Base-by-base conservation (phyloP, 2,888 invertebrate species). In the Macaria liturata region DNA sequence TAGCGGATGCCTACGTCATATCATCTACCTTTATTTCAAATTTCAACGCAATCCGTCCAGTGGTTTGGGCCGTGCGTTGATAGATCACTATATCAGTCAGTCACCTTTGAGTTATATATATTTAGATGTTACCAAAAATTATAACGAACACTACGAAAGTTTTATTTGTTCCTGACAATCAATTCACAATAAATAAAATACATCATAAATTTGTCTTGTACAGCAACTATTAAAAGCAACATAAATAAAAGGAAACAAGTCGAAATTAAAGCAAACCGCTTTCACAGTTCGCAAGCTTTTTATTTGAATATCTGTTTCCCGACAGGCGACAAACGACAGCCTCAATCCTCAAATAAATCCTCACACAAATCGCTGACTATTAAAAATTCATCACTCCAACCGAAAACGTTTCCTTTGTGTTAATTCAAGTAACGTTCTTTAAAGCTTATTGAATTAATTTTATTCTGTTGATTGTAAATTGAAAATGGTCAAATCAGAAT, bases 401-500 rank as follows among this genome's bases (percentile, higher is more conserved):
- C 65, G 62, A 64, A 56, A 68, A 70, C 67, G 65, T 60, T 72
- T 75, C 75, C 74, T 76, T 79, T 79, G 71, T 74, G 69, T 69
- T 75, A 76, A 73, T 76, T 72, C 72, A 72, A 75, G 74, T 71
- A 78, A 79, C 78, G 82, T 81, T 85, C 81, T 83, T 81, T 74
- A 75, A 70, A 69, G 73, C 71, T 83, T 80, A 84, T 84, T 82
- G 82, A 88, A 84, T 86, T 85, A 85, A 86, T 86, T 87, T 84
- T 79, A 81, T 83, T 81, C 80, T 82, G 86, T 87, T 86, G 86
- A 88, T 88, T 87, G 85, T 87, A 81, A 86, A 87, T 86, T 86
- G 85, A 83, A 86, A 86, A 85, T 76, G 79, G 78, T 74, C 65
- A 67, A 67, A 85, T 88, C 78, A 84, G 86, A 80, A 85, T 80